Evolutionary conservation across 1,140 invertebrate species (phyloP), one percentile per base, ranked within the genome.

Genomic region (Himalopsyche phryganea): DNA sequence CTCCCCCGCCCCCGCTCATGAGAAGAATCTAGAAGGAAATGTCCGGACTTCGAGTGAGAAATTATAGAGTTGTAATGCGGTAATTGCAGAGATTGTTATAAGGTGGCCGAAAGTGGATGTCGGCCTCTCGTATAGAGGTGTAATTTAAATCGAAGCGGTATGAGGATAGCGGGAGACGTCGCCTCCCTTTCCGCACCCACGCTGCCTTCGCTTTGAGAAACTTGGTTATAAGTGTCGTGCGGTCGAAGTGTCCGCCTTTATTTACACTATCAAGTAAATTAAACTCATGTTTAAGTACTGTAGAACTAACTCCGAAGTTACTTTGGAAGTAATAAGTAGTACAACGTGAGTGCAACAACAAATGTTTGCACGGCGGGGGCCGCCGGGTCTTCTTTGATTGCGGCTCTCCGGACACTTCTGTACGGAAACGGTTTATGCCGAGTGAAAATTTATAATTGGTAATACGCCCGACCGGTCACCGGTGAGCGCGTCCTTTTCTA

Each of bases 181-280:
- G 4, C 23, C 23, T 9, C 23, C 23, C 23, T 3, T 9, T 5
- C 4, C 9, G 9, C 23, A 28, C 23, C 23, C 23, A 28, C 23
- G 23, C 23, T 9, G 23, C 23, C 23, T 28, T 28, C 38, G 38
- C 55, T 58, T 63, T 54, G 55, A 58, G 60, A 62, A 62, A 63
- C 60, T 63, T 55, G 48, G 45, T 58, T 58, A 58, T 63, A 63
- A 63, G 60, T 58, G 56, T 53, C 59, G 46, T 53, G 51, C 53
- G 59, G 58, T 61, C 58, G 53, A 69, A 73, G 70, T 70, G 66
- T 69, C 69, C 69, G 74, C 74, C 62, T 77, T 78, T 78, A 77
- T 78, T 78, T 78, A 78, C 75, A 76, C 76, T 75, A 78, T 76
- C 73, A 71, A 73, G 72, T 77, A 78, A 78, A 78, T 78, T 78